Percentiles rank a stretch among this genome's conserved stretches.
Conservation (phyloP, 2,113 vertebrate genomes). For the Embiotoca jacksoni region DNA sequence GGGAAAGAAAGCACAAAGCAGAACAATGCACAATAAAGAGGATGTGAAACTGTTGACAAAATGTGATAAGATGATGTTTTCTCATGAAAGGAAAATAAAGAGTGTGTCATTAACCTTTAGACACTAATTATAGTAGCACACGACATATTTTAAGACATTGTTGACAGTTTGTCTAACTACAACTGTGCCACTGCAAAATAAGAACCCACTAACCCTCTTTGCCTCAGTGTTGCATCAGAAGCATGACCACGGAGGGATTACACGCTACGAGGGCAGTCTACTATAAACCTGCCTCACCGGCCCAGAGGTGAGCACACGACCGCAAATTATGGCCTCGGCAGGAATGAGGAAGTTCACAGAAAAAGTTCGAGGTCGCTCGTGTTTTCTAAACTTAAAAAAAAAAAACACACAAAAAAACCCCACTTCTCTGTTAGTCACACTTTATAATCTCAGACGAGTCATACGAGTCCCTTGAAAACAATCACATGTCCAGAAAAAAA, state of each 20-base stretch:
- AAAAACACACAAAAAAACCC: conserved; percentile 11
- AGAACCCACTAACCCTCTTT: conserved; percentile 70
- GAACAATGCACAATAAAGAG: conserved; percentile 58
- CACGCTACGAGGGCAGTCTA: conserved; percentile 54
- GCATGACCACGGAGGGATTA: conserved; percentile 65
- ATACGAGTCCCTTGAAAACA: conserved; percentile 33
- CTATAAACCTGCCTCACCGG: conserved; percentile 46
- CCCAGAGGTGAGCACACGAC: conserved; percentile 54
- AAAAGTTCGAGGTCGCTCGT: conserved; percentile 62
- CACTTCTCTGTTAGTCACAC: conserved; percentile 40
- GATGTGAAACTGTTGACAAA: conserved; percentile 38
- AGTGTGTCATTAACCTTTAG: neutral
- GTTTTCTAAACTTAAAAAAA: conserved; percentile 57
- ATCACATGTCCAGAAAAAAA: conserved; percentile 2
- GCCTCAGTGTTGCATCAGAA: conserved; percentile 77
- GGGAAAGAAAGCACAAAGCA: conserved; percentile 35
- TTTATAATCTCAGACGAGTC: conserved; percentile 48
- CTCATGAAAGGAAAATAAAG: neutral
- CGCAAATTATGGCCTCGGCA: conserved; percentile 60
- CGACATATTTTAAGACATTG: conserved; percentile 55
- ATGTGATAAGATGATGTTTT: neutral
- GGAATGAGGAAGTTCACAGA: conserved; percentile 66
- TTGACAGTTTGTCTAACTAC: conserved; percentile 61
- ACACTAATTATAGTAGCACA: conserved; percentile 30
- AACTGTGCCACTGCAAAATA: conserved; percentile 54